Conservation (phyloP, 2,888 invertebrate genomes). For the Spilosoma lubricipeda region DNA sequence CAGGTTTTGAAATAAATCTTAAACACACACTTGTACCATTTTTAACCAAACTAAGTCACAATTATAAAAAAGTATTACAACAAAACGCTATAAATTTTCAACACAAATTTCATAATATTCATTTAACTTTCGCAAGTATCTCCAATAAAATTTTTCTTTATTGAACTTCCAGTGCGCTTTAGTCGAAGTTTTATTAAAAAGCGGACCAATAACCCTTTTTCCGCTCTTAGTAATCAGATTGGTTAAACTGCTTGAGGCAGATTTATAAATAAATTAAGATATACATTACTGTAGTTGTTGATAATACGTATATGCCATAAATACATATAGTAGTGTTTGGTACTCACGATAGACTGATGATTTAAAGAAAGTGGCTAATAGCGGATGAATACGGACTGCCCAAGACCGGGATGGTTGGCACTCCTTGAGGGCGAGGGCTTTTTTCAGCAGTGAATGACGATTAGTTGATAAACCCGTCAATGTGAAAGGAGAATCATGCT, state of each 20-base stretch:
- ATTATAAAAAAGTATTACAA: not conserved
- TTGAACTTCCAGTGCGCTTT: slow-evolving; percentile 8
- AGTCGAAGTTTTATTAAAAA: slow-evolving; percentile 61
- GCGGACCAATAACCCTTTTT: slow-evolving; percentile 49
- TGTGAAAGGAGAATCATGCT: too few relatives aligned
- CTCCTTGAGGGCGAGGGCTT: too few relatives aligned
- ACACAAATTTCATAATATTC: not conserved
- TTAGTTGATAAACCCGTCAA: too few relatives aligned
- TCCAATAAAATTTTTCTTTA: slow-evolving; percentile 8
- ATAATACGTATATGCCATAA: too few relatives aligned
- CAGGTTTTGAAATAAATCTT: not conserved
- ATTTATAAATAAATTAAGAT: slow-evolving; percentile 3
- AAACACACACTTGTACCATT: not conserved
- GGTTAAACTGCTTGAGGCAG: slow-evolving; percentile 15
- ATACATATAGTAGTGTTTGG: too few relatives aligned
- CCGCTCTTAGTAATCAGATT: slow-evolving; percentile 41
- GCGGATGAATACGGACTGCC: too few relatives aligned
- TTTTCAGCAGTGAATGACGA: too few relatives aligned
- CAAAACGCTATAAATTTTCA: not conserved
- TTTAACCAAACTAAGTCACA: not conserved
- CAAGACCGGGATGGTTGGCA: too few relatives aligned
- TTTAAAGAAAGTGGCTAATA: too few relatives aligned
- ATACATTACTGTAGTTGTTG: too few relatives aligned
- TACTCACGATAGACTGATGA: too few relatives aligned
- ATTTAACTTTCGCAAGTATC: slow-evolving; percentile 4